Percentiles rank a stretch among this genome's conserved stretches.
These are phyloP conservation scores for Acropora tenuis DNA, from an alignment of 64 coral and sea anemone species.

Conservation along the genomic window DNA sequence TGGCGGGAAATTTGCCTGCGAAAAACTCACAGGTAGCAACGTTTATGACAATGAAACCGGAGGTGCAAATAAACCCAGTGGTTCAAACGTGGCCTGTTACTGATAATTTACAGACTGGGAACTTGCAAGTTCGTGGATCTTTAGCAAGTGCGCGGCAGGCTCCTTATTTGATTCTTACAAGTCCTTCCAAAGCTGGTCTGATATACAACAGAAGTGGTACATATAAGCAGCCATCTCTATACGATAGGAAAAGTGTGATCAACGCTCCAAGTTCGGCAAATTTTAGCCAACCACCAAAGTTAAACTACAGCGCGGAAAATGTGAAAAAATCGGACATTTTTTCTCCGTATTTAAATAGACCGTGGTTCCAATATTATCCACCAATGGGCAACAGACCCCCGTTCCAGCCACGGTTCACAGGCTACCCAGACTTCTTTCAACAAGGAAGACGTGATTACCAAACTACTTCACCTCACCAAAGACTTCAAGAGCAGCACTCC, in stretches of 20 bases:
- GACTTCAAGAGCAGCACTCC: background rate
- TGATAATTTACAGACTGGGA: background rate
- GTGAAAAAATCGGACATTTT: background rate
- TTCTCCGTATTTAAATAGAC: background rate
- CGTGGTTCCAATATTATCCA: background rate
- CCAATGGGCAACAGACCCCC: background rate
- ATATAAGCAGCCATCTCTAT: background rate
- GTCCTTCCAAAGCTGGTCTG: background rate
- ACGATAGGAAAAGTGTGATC: constrained; percentile 16
- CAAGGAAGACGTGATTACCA: background rate
- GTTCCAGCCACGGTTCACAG: background rate
- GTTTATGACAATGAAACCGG: background rate
- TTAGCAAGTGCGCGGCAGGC: background rate
- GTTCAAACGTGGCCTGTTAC: background rate
- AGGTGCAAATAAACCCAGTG: background rate
- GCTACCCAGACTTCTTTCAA: background rate
- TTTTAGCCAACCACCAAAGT: background rate
- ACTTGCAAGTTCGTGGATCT: background rate
- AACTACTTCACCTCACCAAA: background rate
- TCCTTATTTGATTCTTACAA: background rate
- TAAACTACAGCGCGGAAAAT: background rate
- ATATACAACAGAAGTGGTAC: background rate
- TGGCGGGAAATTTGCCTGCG: background rate
- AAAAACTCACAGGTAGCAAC: background rate
- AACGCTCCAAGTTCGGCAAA: background rate